Evolutionary conservation across 2,797 vertebrate genomes (phyloP).

Genomic region (Rallus crepitans): DNA sequence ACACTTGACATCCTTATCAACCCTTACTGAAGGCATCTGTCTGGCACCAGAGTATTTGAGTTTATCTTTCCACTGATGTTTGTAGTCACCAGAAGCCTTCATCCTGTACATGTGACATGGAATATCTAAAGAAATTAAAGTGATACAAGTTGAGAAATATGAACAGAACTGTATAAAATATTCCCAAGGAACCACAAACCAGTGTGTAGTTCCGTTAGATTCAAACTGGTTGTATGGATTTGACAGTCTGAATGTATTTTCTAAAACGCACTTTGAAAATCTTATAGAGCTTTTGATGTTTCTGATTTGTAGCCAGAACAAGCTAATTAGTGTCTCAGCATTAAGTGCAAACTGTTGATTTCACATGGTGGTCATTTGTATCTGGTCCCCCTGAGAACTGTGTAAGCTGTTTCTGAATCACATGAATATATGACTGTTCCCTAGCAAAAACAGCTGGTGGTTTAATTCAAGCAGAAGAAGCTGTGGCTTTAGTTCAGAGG

Average conservation of each 20-base stretch:
- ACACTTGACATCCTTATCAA: background rate
- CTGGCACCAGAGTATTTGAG: background rate
- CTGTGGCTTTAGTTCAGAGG: background rate
- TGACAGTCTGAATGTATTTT: background rate
- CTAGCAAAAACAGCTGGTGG: background rate
- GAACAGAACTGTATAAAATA: background rate
- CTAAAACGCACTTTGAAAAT: background rate
- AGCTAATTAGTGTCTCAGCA: background rate
- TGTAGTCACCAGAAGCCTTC: background rate
- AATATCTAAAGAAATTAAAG: background rate
- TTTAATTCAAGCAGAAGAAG: background rate
- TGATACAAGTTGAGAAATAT: background rate
- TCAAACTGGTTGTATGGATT: background rate
- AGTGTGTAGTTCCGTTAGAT: background rate
- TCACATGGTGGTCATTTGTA: background rate
- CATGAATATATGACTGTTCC: background rate
- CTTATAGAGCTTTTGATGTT: background rate
- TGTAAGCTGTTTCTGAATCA: background rate
- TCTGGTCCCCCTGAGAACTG: background rate
- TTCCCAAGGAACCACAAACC: background rate
- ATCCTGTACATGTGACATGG: background rate
- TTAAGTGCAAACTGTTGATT: background rate
- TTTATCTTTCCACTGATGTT: constrained; percentile 9
- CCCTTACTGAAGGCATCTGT: background rate
- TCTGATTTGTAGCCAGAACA: background rate